Conservation (phyloP, 2,888 invertebrate species). For the Antheraea yamamai region DNA sequence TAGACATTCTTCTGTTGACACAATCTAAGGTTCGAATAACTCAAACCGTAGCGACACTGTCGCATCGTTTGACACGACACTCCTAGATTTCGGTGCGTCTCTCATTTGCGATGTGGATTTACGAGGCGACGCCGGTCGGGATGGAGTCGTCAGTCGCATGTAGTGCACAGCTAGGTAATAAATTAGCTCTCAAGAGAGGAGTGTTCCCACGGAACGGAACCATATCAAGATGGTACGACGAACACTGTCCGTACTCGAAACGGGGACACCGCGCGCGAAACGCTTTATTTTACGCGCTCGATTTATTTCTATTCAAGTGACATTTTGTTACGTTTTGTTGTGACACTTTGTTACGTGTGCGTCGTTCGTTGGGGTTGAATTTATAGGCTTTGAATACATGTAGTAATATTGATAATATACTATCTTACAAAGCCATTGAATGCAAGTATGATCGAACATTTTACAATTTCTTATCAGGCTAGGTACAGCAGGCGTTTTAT, state of each 20-base stretch:
- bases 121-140: conserved; percentile 55
- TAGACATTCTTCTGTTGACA: conserved; percentile 3
- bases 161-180: conserved; percentile 69
- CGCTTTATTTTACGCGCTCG: conserved; percentile 72
- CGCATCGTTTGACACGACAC: conserved; percentile 26
- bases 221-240: conserved; percentile 75
- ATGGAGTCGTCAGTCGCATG: conserved; percentile 80
- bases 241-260: conserved; percentile 47
- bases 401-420: background rate
- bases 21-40: background rate
- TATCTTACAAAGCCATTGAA: too few species aligned
- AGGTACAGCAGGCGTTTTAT: background rate
- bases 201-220: conserved; percentile 74
- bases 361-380: conserved; percentile 52
- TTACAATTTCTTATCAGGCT: background rate
- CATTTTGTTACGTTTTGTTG: conserved; percentile 75
- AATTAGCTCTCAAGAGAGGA: conserved; percentile 68
- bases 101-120: conserved; percentile 59
- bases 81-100: conserved; percentile 44
- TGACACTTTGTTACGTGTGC: conserved; percentile 25
- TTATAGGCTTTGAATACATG: background rate
- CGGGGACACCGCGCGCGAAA: conserved; percentile 64
- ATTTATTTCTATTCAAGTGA: conserved; percentile 66
- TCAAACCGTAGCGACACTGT: conserved; percentile 15
- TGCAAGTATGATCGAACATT: background rate